Percentiles rank a stretch among this genome's conserved stretches.
These are phyloP conservation scores for Agrochola lota DNA, from an alignment of 2,888 invertebrate species.

Conservation along the genomic window DNA sequence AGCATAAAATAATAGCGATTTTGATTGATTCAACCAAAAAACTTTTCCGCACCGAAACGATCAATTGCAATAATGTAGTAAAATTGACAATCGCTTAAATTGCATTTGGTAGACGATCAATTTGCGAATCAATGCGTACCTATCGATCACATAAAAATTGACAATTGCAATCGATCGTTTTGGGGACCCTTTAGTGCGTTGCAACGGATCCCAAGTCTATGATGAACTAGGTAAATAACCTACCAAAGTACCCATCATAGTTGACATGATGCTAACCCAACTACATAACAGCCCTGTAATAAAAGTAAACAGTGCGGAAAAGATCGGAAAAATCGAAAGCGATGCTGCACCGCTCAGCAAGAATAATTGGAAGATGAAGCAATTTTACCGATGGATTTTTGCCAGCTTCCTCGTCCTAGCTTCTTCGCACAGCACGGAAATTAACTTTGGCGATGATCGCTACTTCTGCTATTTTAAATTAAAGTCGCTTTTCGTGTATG, in stretches of 20 bases:
- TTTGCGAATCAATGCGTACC: too few species aligned
- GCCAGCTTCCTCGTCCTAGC: not conserved
- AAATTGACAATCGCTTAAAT: too few species aligned
- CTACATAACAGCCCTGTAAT: not conserved
- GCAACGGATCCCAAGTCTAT: not conserved
- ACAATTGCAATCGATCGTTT: too few species aligned
- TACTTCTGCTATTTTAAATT: not conserved
- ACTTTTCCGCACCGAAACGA: too few species aligned
- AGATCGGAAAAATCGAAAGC: not conserved
- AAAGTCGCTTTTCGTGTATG: not conserved
- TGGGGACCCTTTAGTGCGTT: not conserved
- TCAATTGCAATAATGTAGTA: too few species aligned
- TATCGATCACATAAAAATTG: too few species aligned
- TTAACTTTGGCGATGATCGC: not conserved
- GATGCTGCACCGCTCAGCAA: not conserved
- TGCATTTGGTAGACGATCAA: too few species aligned
- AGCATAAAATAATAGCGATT: not conserved
- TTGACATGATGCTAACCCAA: not conserved
- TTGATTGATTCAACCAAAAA: not conserved
- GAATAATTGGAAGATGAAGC: not conserved
- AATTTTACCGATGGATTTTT: not conserved
- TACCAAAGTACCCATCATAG: not conserved
- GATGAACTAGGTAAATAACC: not conserved
- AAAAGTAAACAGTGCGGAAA: not conserved
- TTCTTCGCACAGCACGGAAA: conserved; percentile 1